Evolutionary conservation across 1,140 invertebrate species (phyloP).

Genomic region (Brachionus calyciflorus): DNA sequence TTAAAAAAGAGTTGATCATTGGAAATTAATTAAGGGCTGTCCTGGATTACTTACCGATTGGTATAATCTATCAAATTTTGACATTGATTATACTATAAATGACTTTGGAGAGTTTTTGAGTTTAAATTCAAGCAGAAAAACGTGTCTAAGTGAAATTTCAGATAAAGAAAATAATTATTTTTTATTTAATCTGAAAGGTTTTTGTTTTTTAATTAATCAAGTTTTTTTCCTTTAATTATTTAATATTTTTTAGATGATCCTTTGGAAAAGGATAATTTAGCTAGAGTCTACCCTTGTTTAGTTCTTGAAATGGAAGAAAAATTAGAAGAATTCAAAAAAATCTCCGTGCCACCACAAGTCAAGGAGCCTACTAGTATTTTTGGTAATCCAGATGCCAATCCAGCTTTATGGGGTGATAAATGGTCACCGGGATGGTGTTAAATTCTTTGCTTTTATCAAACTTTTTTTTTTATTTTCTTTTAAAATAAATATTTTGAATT

Average conservation of each 20-base stretch:
- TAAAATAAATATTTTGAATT: no score
- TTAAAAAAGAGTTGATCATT: background rate
- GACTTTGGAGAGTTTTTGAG: background rate
- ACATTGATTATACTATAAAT: background rate
- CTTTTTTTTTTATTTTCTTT: no score
- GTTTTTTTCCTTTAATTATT: background rate
- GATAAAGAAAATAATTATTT: background rate
- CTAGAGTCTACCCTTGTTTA: background rate
- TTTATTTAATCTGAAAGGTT: background rate
- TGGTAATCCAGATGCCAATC: background rate
- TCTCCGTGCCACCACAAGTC: background rate
- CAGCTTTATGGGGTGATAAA: conserved; percentile 14
- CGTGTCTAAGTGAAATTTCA: background rate
- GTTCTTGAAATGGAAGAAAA: background rate
- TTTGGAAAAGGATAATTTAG: background rate
- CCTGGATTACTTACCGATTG: background rate
- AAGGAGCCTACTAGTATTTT: background rate
- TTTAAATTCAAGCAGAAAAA: background rate
- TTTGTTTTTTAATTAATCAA: background rate
- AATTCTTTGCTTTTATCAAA: background rate
- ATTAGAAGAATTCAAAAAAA: background rate
- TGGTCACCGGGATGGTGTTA: conserved; percentile 1
- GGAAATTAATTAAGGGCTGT: background rate
- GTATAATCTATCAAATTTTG: conserved; percentile 3
- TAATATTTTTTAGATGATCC: background rate